Base-by-base conservation (phyloP, 2,888 invertebrate species). In the Drosophila testacea region DNA sequence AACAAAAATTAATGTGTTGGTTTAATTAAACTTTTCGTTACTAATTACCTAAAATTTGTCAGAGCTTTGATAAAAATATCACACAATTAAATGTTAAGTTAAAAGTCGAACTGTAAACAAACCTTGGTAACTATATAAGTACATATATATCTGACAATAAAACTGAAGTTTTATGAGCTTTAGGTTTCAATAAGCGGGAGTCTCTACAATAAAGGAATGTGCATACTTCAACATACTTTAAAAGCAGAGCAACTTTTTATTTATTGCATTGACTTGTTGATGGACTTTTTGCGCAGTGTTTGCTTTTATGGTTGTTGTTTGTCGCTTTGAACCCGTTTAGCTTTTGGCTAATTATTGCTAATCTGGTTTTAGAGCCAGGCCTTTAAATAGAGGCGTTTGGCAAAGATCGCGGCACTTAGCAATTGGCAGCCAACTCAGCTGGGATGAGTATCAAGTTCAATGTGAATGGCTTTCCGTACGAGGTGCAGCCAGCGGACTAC, bases 401-500 rank as follows among this genome's bases (percentile, higher is more conserved):
- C 38, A 39, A 39, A 52, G 13, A 42, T 1, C 1, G 41, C 7
- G 7, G 7, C 71, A 83, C 54, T 85, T 68, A 42, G 34, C 69
- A 79, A 48, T 79, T 64, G 50, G 30, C 47, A n/a, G 32, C 13
- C 50, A 69, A 56, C 55, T 46, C 16, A 34, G 47, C 41, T 61
- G 52, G 50, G 56, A 84, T 84, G 84, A 89, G 77, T 69, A 82
- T 89, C 67, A 77, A 73, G 61, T 88, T 85, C 56, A 79, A 44
- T 60, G 88, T 85, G n/a, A 85, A 85, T 64, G 90, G 85, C 4
- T 75, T 69, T 47, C 77, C 80, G 3, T 85, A 89, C 61, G 76
- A 81, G 82, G 91, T 90, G 63, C 79, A 87, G 66, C 59, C 90
- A 1, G 64, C 92, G 90, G 66, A 91, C 92, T 2, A 91, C 55